Conservation (phyloP, 92 coral and sea anemone genomes). For the Umimayanthus kanabou region DNA sequence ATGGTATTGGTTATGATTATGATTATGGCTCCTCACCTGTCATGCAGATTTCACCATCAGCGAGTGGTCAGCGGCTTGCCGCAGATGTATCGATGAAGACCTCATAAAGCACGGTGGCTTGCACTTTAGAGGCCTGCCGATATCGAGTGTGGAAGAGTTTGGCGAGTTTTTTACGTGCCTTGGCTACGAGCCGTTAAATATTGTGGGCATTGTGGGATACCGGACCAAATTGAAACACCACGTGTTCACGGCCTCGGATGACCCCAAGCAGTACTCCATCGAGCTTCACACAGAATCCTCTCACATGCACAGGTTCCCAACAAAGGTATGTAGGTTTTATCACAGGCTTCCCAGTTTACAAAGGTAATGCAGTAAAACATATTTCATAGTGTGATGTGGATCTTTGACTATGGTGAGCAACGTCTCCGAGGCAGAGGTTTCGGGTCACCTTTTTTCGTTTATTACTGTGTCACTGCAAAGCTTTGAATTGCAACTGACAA, state of each 20-base stretch:
- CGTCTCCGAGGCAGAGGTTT: no score
- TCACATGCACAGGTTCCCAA: conserved; percentile 40
- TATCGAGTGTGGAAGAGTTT: conserved; percentile 35
- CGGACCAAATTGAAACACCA: conserved; percentile 6
- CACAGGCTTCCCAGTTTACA: conserved; percentile 25
- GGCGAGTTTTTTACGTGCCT: conserved; percentile 21
- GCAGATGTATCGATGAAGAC: not conserved
- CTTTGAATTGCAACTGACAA: no score
- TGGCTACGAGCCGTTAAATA: conserved; percentile 28
- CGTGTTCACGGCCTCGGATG: conserved; percentile 39
- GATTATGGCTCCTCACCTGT: not conserved
- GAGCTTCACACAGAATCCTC: conserved; percentile 43
- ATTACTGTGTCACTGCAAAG: no score
- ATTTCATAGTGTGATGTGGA: no score
- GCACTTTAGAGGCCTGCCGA: conserved; percentile 28
- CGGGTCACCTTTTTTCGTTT: no score
- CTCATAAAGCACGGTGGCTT: conserved; percentile 10
- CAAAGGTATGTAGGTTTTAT: not conserved
- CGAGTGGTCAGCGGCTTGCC: conserved; percentile 39
- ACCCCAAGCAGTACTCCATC: conserved; percentile 32
- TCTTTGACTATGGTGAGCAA: no score
- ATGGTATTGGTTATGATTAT: no score
- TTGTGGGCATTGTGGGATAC: conserved; percentile 36
- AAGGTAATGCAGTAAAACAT: not conserved
- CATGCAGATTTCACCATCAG: not conserved